These are phyloP conservation scores for Steinernema scapterisci DNA, from an alignment of 2,888 invertebrate genomes.

Conservation along the genomic window DNA sequence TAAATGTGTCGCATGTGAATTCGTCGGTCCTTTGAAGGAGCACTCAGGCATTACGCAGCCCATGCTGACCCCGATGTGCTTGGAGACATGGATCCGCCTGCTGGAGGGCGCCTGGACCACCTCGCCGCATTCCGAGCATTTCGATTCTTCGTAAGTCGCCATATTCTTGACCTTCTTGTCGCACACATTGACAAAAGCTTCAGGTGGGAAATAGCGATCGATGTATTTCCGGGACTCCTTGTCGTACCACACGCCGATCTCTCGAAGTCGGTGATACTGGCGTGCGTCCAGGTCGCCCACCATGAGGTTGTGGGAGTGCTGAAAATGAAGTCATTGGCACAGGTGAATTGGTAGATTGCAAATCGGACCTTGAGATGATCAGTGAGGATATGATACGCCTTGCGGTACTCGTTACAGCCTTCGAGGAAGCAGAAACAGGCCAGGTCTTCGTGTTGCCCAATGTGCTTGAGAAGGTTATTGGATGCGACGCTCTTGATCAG, in stretches of 20 bases:
- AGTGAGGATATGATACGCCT: neutral
- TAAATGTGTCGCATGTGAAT: neutral
- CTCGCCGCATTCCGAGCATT: neutral
- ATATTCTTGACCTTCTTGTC: neutral
- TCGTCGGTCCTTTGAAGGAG: neutral
- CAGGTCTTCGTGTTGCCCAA: neutral
- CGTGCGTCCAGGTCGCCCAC: neutral
- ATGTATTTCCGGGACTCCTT: neutral
- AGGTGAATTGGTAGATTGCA: neutral
- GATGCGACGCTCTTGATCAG: neutral
- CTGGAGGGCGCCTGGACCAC: neutral
- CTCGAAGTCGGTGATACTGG: neutral
- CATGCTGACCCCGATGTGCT: neutral
- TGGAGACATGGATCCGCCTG: neutral
- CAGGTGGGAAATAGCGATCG: constrained; percentile 15
- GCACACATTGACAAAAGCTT: neutral
- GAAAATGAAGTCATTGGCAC: neutral
- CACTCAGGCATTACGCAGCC: neutral
- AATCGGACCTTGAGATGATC: neutral
- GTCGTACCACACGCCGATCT: neutral
- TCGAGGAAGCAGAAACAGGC: neutral
- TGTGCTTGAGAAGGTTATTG: neutral
- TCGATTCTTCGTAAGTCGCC: neutral
- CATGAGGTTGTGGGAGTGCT: neutral
- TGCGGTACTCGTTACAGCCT: neutral